Evolutionary conservation across 2,888 invertebrate species (phyloP).

Genomic region (Odontocolon sp.): DNA sequence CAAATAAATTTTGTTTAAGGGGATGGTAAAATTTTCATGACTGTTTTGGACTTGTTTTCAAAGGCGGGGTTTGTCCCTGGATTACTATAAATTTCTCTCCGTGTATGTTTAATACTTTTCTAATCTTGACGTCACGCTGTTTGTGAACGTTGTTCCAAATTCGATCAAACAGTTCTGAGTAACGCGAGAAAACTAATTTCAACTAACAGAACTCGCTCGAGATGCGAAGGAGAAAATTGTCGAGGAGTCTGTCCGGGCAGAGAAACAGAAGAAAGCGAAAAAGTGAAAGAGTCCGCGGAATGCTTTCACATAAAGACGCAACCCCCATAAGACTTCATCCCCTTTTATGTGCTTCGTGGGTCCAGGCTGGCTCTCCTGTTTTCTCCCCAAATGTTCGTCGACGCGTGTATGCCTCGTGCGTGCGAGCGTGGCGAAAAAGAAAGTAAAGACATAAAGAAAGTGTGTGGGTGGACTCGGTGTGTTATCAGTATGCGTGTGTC

Average conservation of each 20-base stretch:
- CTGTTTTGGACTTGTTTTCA: no score
- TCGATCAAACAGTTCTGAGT: no score
- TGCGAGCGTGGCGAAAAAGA: conserved; percentile 68
- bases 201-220: not conserved
- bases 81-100: no score
- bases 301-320: conserved; percentile 78
- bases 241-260: not conserved
- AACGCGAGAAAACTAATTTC: conserved; percentile 2
- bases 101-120: no score
- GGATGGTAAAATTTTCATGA: no score
- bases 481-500: conserved; percentile 30
- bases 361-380: conserved; percentile 37
- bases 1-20: no score
- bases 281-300: conserved; percentile 75
- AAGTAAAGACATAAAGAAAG: conserved; percentile 58
- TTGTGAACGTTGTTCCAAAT: no score
- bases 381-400: conserved; percentile 60
- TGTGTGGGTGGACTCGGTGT: conserved; percentile 2
- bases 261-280: conserved; percentile 19
- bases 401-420: conserved; percentile 47
- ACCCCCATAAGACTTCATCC: conserved; percentile 65
- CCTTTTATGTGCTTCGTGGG: conserved; percentile 56
- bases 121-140: no score
- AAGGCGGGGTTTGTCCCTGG: no score
- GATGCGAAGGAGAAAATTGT: conserved; percentile 1